Base-by-base conservation (phyloP, 2,888 invertebrate species). In the Tipula vernalis region DNA sequence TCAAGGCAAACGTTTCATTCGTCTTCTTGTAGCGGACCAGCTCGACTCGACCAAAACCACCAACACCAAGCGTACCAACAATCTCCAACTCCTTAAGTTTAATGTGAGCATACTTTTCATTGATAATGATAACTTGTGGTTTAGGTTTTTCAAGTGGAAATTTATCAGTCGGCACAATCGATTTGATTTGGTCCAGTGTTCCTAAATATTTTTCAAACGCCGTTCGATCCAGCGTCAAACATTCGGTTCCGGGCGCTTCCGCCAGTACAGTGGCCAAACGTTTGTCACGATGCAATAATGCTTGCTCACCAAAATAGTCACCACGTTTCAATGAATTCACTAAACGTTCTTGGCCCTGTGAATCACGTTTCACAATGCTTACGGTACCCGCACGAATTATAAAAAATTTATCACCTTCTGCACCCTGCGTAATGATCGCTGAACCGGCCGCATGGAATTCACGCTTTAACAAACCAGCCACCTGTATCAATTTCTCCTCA, bases 181-280 rank as follows among this genome's bases (percentile, higher is more conserved):
- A 71, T 71, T 28, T 71, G 18, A 71, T 71, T 71, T 71, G 71
- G 2, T 71, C 71, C 8, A 71, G 71, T 6, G 71, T 71, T 12
- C 71, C 98, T 89, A 98, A 94, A 88, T 98, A 94, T 89, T 96
- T 95, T 83, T 95, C 94, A 90, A 98, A 98, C 6, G 95, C 94
- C 96, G 94, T 94, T 92, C 97, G 93, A 89, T 97, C 97, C 28
- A 98, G 92, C 0, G 97, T 97, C 18, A 98, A 93, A 89, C 98
- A 98, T 92, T 98, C 94, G 86, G 97, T 94, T 87, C 97, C 94
- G 36, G 98, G 94, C 86, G 95, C 94, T 89, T 96, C 94, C 0
- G 98, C 98, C 83, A 96, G 96, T 28, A 98, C 97, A 88, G 97
- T 98, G 5, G 98, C 98, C 86, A 98, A 96, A 44, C 98, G 93